phyloP scores from a whole-genome alignment of 2,797 vertebrate species.

The Artibeus lituratus region DNA sequence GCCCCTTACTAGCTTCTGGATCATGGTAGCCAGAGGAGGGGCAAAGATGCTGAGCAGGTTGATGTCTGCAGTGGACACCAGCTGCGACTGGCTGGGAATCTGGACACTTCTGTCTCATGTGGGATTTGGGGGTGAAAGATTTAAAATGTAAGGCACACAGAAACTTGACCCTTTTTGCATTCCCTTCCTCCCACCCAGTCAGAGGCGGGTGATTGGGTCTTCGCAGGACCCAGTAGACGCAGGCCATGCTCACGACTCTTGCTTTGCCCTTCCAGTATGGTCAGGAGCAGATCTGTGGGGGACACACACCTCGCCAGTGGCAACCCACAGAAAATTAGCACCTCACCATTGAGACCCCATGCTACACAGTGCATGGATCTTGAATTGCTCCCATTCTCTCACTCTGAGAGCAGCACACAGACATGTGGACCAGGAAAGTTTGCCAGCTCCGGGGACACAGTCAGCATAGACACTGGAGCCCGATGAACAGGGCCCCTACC shows the following conservation, averaged over 20 bases:
- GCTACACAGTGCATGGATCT: background rate
- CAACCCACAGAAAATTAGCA: background rate
- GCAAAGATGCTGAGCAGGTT: background rate
- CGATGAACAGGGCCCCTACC: background rate
- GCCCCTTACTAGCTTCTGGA: background rate
- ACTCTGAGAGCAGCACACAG: background rate
- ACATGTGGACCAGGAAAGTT: background rate
- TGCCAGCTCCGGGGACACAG: background rate
- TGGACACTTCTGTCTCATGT: background rate
- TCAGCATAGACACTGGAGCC: too few relatives aligned
- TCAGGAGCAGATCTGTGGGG: background rate
- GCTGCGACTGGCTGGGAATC: background rate
- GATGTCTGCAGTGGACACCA: background rate
- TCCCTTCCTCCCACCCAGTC: background rate
- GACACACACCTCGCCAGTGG: background rate
- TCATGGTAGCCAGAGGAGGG: background rate
- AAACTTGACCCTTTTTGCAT: background rate
- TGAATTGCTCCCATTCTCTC: background rate
- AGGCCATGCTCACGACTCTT: background rate
- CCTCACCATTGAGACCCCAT: background rate
- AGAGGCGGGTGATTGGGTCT: background rate
- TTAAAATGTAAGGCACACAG: background rate
- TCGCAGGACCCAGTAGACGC: background rate
- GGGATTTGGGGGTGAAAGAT: background rate
- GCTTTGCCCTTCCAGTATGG: background rate